A percentile compares a stretch with the other conserved stretches of the same genome.
Evolutionary conservation across 1,140 invertebrate species (phyloP).

Genomic region (Sarcophaga bullata): DNA sequence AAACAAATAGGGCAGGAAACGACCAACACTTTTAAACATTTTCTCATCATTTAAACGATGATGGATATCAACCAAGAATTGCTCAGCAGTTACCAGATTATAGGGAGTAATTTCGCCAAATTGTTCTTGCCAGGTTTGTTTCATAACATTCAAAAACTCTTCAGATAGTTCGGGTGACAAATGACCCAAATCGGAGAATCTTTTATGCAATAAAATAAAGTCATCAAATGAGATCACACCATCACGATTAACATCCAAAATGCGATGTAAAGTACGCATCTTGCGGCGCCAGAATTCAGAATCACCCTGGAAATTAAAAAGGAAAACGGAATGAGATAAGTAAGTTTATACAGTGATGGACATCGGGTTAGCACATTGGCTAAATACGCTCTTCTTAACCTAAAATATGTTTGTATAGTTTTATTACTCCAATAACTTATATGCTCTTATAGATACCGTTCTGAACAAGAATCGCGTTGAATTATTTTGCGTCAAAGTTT

Average conservation of each 20-base stretch:
- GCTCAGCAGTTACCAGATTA: constrained; percentile 81
- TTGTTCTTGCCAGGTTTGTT: constrained; percentile 82
- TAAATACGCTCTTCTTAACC: no score
- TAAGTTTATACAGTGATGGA: no score
- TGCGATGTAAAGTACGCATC: constrained; percentile 84
- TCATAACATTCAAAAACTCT: constrained; percentile 75
- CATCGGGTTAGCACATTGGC: no score
- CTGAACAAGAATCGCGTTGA: no score
- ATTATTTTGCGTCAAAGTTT: no score
- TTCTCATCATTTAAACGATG: constrained; percentile 80
- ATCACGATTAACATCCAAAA: constrained; percentile 85
- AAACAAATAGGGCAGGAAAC: constrained; percentile 82
- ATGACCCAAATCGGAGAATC: constrained; percentile 79
- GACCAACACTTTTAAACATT: constrained; percentile 77
- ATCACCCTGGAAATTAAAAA: constrained; percentile 71
- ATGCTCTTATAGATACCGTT: no score
- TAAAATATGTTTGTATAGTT: no score
- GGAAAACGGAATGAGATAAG: background rate
- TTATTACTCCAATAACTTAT: no score
- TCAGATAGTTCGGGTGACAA: constrained; percentile 71
- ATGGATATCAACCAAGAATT: constrained; percentile 82
- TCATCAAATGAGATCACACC: constrained; percentile 86
- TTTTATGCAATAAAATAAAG: constrained; percentile 76
- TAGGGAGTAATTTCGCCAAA: constrained; percentile 85
- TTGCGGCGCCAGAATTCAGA: constrained; percentile 89